Base-by-base conservation (phyloP, 1,140 invertebrate genomes). In the Cyclina sinensis region DNA sequence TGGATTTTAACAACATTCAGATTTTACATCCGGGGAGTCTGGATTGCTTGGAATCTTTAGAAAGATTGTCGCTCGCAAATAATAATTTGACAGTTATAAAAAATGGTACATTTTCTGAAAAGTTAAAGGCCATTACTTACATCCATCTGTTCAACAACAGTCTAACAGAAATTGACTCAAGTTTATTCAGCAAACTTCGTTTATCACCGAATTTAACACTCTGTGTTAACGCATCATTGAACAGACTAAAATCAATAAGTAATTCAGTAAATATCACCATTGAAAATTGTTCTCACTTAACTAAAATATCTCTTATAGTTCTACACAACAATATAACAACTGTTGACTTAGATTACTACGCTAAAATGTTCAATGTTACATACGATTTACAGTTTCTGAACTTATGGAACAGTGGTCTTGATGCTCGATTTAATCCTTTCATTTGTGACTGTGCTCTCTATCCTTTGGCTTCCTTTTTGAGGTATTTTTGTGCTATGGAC, bases 231-330 rank as follows among this genome's bases (percentile, higher is more conserved):
- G 54, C 37, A 0, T 43, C 54, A 0, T 65, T 32, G 35, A 81
- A 81, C 24, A 43, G 30, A 59, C 27, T 81, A 27, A 37, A 24
- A 3, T 11, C 0, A 5, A 5, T 65, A 0, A 81, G 57, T 32
- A 65, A 81, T 65, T 81, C 79, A 37, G 14, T 59, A n/a, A 81
- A 81, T 65, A 12, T 59, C 43, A 65, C 57, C 14, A 81, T 81
- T 32, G 16, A 24, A 35, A 35, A 81, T 81, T 18, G 62, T 43
- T 1, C 7, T 43, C 12, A 12, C 3, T 21, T 7, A 27, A 65
- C 24, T 16, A 16, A 1, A 21, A 11, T 62, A 1, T 4, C 1
- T 2, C 1, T 65, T 3, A 24, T 43, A 7, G n/a, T 81, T 21
- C 1, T 65, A 24, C 79, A 81, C 59, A 81, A 81, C 51, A 81